Base-by-base conservation (phyloP, 2,888 invertebrate genomes). In the Neocrepidodera transversa region DNA sequence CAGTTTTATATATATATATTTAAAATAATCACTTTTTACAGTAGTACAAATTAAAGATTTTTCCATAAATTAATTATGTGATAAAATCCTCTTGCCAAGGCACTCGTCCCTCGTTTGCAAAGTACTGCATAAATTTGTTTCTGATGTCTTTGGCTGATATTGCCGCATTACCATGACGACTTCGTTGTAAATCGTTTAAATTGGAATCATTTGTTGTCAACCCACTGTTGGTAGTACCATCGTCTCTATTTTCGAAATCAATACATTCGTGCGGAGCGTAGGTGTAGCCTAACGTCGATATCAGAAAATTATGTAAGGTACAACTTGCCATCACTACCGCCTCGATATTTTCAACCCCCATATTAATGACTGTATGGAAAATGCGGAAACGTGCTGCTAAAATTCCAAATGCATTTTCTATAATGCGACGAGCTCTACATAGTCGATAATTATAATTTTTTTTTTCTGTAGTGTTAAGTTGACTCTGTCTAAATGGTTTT, bases 401-500 rank as follows among this genome's bases (percentile, higher is more conserved):
- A 42, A 57, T 50, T 13, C 50, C 57, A 30, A 56, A 56, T 7
- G 49, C 43, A 23, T 53, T 45, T 23, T 47, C 17, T 26, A 47
- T 16, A 11, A 30, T 47, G 7, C 23, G 23, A 3, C 23, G 3
- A 5, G 23, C 23, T 5, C 23, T 3, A 23, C 4, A 23, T 14
- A 62, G 26, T 13, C 61, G 32, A 40, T 62, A 56, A 23, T 64
- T 62, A 59, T 14, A 60, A n/a, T n/a, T n/a, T 54, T 54, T 53
- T 47, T 26, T 49, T 23, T 20, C 48, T 30, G 32, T 16, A 35
- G 53, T 28, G 32, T 35, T 51, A 28, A 55, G 30, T 18, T 65
- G 60, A 5, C 35, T 16, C 35, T 57, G 51, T 16, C 57, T 7
- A 32, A 45, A 57, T 11, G 50, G 57, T 32, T 57, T 57, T 8